A percentile compares a stretch with the other conserved stretches of the same genome.
Evolutionary conservation across 2,888 invertebrate genomes (phyloP).

Genomic region (Diplolepis rosae): DNA sequence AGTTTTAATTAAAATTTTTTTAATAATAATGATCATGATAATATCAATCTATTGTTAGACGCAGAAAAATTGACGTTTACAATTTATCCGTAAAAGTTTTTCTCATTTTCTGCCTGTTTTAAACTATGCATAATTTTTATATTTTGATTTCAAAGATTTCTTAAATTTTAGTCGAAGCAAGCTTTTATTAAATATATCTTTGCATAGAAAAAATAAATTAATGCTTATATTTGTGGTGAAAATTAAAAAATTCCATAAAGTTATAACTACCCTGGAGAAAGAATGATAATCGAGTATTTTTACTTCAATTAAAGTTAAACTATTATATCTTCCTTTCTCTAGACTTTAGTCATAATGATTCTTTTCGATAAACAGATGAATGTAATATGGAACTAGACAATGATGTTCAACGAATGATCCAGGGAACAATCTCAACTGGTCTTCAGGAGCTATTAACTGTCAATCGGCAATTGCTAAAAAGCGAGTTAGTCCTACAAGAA

Average conservation of each 20-base stretch:
- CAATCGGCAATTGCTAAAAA: slow-evolving; percentile 65
- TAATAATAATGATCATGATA: slow-evolving; percentile 3
- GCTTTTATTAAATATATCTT: background rate
- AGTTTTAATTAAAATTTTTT: slow-evolving; percentile 5
- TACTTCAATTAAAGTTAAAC: no score
- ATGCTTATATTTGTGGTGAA: background rate
- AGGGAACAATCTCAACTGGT: slow-evolving; percentile 59
- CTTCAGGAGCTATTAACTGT: slow-evolving; percentile 63
- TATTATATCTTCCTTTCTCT: background rate
- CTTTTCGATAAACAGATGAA: slow-evolving; percentile 58
- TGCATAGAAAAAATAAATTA: background rate
- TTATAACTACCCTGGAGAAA: background rate
- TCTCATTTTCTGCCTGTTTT: background rate
- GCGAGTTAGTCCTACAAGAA: slow-evolving; percentile 69
- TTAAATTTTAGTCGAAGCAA: no score
- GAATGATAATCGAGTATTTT: background rate
- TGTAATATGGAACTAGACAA: slow-evolving; percentile 68
- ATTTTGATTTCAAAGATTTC: background rate
- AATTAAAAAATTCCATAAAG: background rate
- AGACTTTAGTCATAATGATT: background rate
- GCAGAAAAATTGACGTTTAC: background rate
- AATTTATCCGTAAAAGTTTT: background rate
- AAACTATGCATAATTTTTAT: background rate
- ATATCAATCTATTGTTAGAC: background rate
- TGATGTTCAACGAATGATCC: slow-evolving; percentile 61